These are phyloP conservation scores for Channa maculata DNA, from an alignment of 2,113 vertebrate species.

Conservation along the genomic window DNA sequence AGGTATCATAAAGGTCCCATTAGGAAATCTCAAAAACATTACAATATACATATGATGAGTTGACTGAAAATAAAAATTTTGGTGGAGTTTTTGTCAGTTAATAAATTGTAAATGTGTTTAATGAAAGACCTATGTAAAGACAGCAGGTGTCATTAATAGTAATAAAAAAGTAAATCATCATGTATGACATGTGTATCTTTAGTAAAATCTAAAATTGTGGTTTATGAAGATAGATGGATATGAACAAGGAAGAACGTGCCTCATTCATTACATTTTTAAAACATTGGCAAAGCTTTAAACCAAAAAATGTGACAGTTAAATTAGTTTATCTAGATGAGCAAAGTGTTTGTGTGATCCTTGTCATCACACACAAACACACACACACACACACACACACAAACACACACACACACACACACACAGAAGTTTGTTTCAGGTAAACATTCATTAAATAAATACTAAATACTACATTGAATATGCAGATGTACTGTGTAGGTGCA, in stretches of 20 bases:
- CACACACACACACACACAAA: constrained; percentile 6
- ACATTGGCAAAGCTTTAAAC: not conserved
- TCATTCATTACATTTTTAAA: not conserved
- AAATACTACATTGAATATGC: not conserved
- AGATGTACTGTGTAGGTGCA: not conserved
- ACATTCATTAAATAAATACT: not conserved
- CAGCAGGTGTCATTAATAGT: no score
- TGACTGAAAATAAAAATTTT: constrained; percentile 4
- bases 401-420: not conserved
- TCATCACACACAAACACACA: no score
- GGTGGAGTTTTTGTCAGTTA: not conserved
- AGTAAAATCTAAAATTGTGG: no score
- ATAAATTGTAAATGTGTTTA: not conserved
- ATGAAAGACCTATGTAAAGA: no score
- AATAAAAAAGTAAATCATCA: no score
- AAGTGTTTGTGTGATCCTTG: constrained; percentile 10
- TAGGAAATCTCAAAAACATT: not conserved
- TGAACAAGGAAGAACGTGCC: not conserved
- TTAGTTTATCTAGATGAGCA: constrained; percentile 1
- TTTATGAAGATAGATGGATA: not conserved
- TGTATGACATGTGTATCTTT: no score
- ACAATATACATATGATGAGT: constrained; percentile 28
- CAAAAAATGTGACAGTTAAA: not conserved
- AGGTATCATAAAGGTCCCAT: not conserved
- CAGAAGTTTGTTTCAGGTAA: not conserved